phyloP scores from a whole-genome alignment of 1,140 invertebrate species.

The Nasonia giraulti region DNA sequence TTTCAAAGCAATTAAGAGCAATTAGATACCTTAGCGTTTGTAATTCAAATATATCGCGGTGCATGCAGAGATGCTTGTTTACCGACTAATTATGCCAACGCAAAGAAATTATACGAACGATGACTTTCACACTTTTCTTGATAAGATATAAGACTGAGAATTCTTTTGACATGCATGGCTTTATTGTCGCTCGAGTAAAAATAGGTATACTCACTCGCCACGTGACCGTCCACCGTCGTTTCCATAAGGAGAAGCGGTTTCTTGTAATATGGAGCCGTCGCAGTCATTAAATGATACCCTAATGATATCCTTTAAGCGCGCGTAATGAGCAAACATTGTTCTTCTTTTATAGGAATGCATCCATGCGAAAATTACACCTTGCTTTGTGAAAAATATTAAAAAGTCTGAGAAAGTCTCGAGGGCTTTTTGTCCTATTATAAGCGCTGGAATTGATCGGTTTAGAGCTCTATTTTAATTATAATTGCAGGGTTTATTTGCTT shows the following conservation, averaged over 20 bases:
- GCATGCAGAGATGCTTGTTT: no score
- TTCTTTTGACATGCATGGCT: no score
- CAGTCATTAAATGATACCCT: not conserved
- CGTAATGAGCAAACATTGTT: conserved; percentile 20
- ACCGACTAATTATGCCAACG: no score
- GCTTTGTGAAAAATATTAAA: not conserved
- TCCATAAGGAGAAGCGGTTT: not conserved
- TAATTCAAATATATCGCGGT: no score
- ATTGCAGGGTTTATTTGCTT: not conserved
- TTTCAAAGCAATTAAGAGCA: no score
- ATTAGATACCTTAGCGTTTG: no score
- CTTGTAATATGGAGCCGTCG: not conserved
- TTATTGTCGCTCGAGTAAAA: no score
- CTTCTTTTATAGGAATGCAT: not conserved
- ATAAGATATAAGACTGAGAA: not conserved
- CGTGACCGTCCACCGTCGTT: not conserved
- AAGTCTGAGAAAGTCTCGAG: not conserved
- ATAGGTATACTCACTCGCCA: not conserved
- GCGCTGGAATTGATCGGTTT: not conserved
- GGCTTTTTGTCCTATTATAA: not conserved
- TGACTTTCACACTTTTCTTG: conserved; percentile 1
- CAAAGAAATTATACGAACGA: not conserved
- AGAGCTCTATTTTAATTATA: not conserved
- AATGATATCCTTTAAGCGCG: conserved; percentile 5
- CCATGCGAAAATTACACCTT: conserved; percentile 8